Evolutionary conservation across 2,113 vertebrate genomes (phyloP), one percentile per base, ranked within the genome.

Genomic region (Panthera tigris): DNA sequence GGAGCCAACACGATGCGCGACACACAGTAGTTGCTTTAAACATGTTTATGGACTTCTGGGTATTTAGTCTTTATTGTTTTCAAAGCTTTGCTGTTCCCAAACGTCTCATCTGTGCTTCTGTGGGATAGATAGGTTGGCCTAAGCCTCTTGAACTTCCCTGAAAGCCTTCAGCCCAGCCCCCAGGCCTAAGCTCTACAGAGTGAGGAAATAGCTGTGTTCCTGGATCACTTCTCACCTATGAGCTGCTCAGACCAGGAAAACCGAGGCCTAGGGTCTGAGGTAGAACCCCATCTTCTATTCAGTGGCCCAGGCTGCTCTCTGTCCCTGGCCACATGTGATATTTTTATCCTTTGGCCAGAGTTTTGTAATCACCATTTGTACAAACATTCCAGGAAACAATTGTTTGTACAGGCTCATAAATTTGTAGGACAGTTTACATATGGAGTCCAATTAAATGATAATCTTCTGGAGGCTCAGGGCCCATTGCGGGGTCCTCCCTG

Each of bases 361-460:
- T 96, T 96, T 94, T 66, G 14, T 89, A 94, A 95, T 97, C 25
- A 71, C 48, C 61, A 69, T 92, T 95, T 96, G 68, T 84, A 33
- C 63, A 83, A 94, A 94, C 84, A 92, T 95, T 89, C 50, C 45
- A 87, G 91, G 93, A 84, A 90, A 66, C 2, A 84, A 45, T 76
- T 95, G 50, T 92, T 89, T 96, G 50, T 95, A 39, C 63, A 92
- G 63, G 18, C 85, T 92, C 79, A 16, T 95, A 93, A 79, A 76
- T 95, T 86, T 96, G 78, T 85, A 88, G 19, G 92, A 78, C 23
- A 27, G 82, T 82, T 96, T 86, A 66, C 10, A 93, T 81, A 50
- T 78, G 65, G 65, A 91, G 52, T 23, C 82, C 25, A 66, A 86
- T 96, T 89, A 36, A 57, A 45, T 81, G 96, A 71, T 86, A 95